Base-by-base conservation (phyloP, 2,113 vertebrate genomes). In the Aplodontia rufa region DNA sequence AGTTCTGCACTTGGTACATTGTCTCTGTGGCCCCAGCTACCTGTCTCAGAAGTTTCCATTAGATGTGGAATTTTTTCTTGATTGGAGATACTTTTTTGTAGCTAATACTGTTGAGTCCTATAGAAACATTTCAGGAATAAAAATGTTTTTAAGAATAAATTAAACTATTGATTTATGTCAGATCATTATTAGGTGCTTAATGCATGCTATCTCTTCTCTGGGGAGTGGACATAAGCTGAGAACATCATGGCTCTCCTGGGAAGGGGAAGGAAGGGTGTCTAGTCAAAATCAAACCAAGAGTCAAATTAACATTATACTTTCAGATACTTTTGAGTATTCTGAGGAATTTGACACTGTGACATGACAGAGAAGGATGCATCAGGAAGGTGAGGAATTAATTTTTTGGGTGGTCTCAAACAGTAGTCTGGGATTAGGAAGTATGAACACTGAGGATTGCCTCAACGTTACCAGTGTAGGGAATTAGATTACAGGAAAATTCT, bases 231-330 rank as follows among this genome's bases (percentile, higher is more conserved):
- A 40, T 11, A n/a, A 19, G 0, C 2, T 32, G 62, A 83, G 47
- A 90, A 32, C 26, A 17, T 11, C 8, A 12, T 2, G 19, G 3
- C 0, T 66, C 7, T 26, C 5, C 8, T 1, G 1, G 47, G 26
- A 28, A 83, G 24, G 4, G 1, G 22, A n/a, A 30, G 49, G 22
- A 32, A 66, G 4, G 4, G 37, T 7, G 17, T 45, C 22, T 26
- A 49, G 32, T n/a, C n/a, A 72, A 16, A 45, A 71, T 17, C 14
- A 2, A 22, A 9, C 53, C 6, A n/a, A 28, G 19, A 72, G n/a
- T 2, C 14, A 32, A 58, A 32, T 51, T 47, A 13, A 53, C 16
- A 72, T 74, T 30, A 35, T 19, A n/a, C 32, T 42, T 58, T 14
- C 28, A n/a, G 16, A n/a, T 55, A 13, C 14, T 11, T 37, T 40